phyloP scores from a whole-genome alignment of 2,797 vertebrate species.

The Poecile montanus region DNA sequence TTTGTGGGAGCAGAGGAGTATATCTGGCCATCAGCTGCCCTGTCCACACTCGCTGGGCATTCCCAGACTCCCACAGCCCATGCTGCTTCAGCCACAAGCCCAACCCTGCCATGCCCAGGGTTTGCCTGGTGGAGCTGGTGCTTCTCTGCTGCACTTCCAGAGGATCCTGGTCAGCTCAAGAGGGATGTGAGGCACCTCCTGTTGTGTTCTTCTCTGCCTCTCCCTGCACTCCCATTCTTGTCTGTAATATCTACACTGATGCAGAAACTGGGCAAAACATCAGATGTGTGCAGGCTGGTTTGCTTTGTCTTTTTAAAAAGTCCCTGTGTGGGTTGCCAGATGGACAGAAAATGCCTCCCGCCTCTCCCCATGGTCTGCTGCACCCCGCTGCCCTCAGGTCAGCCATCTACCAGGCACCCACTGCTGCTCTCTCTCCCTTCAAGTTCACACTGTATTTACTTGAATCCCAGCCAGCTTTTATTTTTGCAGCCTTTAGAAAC shows the following conservation, averaged over 20 bases:
- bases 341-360: not conserved
- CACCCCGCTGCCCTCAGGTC: not conserved
- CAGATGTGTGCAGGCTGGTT: not conserved
- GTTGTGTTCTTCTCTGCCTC: not conserved
- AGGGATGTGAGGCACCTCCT: not conserved
- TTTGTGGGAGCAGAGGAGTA: not conserved
- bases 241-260: not conserved
- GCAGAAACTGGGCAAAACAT: not conserved
- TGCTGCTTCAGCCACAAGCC: not conserved
- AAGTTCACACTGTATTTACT: not conserved
- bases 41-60: fast-evolving
- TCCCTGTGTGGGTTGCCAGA: not conserved
- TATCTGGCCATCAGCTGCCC: not conserved
- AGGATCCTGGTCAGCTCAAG: not conserved
- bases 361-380: not conserved
- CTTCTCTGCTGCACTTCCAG: not conserved
- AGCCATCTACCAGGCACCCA: not conserved
- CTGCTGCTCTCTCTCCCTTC: not conserved
- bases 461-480: not conserved
- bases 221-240: not conserved
- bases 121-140: not conserved
- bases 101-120: not conserved
- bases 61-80: not conserved
- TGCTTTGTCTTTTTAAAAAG: not conserved
- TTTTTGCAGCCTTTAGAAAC: not conserved